A percentile compares a stretch with the other conserved stretches of the same genome.
Conservation (phyloP, 1,140 invertebrate genomes). For the Neoseiulus cucumeris region DNA sequence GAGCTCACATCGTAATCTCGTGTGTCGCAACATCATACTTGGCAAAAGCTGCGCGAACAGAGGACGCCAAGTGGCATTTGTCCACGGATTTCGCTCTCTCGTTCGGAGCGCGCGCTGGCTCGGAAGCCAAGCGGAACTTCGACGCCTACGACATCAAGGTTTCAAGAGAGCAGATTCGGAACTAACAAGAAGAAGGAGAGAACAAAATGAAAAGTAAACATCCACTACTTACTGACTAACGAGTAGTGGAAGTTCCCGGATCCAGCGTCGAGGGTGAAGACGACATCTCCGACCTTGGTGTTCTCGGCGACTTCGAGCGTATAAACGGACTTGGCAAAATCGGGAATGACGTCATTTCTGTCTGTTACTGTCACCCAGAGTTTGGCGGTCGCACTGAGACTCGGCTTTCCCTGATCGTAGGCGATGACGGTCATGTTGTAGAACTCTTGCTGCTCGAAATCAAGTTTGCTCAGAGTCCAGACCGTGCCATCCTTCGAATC, state of each 20-base stretch:
- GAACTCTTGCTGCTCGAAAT: slow-evolving; percentile 42
- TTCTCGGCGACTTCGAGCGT: slow-evolving; percentile 25
- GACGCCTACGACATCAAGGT: too few relatives aligned
- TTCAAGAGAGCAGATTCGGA: too few relatives aligned
- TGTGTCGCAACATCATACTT: too few relatives aligned
- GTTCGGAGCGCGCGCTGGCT: too few relatives aligned
- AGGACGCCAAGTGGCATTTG: too few relatives aligned
- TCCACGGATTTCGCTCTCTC: too few relatives aligned
- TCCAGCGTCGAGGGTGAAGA: slow-evolving; percentile 22
- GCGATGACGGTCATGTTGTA: slow-evolving; percentile 58
- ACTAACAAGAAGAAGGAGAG: too few relatives aligned
- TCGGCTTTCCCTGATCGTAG: slow-evolving; percentile 58
- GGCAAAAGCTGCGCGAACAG: not conserved
- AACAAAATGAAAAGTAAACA: not conserved
- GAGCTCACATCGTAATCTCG: too few relatives aligned
- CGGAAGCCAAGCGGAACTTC: too few relatives aligned
- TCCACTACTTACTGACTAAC: slow-evolving; percentile 10
- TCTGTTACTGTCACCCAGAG: slow-evolving; percentile 30
- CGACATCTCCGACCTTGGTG: slow-evolving; percentile 22
- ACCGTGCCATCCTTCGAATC: slow-evolving; percentile 37
- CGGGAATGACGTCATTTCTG: slow-evolving; percentile 23
- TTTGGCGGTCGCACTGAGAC: slow-evolving; percentile 51
- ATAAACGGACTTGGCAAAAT: slow-evolving; percentile 25
- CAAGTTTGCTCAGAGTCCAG: slow-evolving; percentile 46
- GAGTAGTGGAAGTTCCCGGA: slow-evolving; percentile 22